Conservation (phyloP, 1,140 invertebrate species). For the Atopsyche davidsoni region DNA sequence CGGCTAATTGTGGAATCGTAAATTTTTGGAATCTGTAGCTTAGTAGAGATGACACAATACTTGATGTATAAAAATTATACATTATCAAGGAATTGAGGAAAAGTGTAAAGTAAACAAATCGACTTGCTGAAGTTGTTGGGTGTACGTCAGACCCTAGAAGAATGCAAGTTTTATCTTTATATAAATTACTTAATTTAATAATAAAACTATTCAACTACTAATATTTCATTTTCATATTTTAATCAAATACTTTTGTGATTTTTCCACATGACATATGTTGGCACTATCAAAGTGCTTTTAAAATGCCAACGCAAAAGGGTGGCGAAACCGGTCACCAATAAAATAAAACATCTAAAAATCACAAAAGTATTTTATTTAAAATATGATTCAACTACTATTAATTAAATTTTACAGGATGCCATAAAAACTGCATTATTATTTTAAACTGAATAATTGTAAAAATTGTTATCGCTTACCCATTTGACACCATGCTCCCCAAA, state of each 20-base stretch:
- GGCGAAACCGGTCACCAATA: no score
- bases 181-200: not conserved
- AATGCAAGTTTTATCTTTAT: not conserved
- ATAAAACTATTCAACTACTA: not conserved
- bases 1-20: conserved; percentile 22
- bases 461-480: conserved; percentile 25
- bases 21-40: conserved; percentile 29
- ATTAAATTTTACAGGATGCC: no score
- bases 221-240: not conserved
- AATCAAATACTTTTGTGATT: not conserved
- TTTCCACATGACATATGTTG: not conserved
- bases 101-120: conserved; percentile 33
- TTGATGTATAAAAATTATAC: conserved; percentile 40
- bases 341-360: no score
- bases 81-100: conserved; percentile 34
- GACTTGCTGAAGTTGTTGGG: conserved; percentile 30
- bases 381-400: no score
- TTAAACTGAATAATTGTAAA: no score
- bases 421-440: no score
- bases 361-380: no score
- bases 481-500: conserved; percentile 27
- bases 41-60: conserved; percentile 36
- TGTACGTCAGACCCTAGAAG: conserved; percentile 31
- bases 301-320: no score
- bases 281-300: not conserved